Percentiles rank a stretch among this genome's conserved stretches.
Evolutionary conservation across 2,888 invertebrate genomes (phyloP).

Genomic region (Horisme vitalbata): DNA sequence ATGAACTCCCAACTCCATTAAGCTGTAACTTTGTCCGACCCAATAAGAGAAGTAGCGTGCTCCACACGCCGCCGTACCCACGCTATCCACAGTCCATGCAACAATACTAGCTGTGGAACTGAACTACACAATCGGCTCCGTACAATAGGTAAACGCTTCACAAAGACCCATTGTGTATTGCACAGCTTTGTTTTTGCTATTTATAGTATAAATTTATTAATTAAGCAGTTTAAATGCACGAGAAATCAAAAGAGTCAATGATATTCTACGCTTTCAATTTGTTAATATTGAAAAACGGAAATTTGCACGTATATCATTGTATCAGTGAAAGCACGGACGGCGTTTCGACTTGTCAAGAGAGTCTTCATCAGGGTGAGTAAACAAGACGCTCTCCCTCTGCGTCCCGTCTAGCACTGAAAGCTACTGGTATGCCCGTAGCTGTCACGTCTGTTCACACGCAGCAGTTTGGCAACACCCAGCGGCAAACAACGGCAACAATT

Average conservation of each 20-base stretch:
- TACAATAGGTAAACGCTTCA: conserved; percentile 17
- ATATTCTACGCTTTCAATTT: no score
- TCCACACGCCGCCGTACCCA: conserved; percentile 2
- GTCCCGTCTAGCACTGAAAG: no score
- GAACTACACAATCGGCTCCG: conserved; percentile 7
- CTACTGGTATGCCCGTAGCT: no score
- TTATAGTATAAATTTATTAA: not conserved
- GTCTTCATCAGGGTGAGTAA: no score
- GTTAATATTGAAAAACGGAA: not conserved
- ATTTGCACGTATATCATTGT: not conserved
- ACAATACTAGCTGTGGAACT: conserved; percentile 2
- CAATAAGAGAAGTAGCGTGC: not conserved
- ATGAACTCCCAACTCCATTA: not conserved
- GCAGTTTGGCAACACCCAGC: no score
- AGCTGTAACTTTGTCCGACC: not conserved
- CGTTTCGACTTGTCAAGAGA: no score
- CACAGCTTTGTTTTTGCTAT: conserved; percentile 17
- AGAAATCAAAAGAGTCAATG: no score
- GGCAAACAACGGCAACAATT: no score
- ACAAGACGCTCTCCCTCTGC: no score
- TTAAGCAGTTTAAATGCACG: no score
- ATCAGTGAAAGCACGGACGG: no score
- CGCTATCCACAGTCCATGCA: conserved; percentile 1
- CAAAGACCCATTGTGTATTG: conserved; percentile 17
- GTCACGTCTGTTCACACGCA: no score